phyloP scores from a whole-genome alignment of 2,888 invertebrate species.

The Sarcophaga rosellei region DNA sequence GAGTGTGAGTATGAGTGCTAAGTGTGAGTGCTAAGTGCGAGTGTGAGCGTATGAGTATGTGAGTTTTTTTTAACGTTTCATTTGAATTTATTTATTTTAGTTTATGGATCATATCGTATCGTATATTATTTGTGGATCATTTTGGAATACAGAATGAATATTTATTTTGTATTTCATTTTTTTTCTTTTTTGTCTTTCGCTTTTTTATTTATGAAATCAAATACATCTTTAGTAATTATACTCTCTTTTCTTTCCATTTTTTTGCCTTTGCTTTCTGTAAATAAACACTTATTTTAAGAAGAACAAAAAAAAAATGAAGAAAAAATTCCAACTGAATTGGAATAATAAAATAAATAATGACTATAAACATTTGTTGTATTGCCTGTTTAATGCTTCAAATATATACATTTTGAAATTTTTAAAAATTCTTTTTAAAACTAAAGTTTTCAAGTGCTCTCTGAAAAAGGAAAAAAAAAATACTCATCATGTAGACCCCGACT shows the following conservation, averaged over 20 bases:
- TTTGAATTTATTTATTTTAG: constrained; percentile 54
- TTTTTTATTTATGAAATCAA: constrained; percentile 25
- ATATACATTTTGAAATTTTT: no score
- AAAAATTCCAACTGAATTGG: no score
- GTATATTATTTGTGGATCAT: neutral
- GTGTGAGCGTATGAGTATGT: no score
- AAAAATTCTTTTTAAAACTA: no score
- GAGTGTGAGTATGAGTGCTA: constrained; percentile 5
- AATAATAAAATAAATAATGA: no score
- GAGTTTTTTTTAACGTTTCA: constrained; percentile 41
- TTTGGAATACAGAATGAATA: neutral
- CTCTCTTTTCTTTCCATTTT: neutral
- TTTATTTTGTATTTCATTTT: neutral
- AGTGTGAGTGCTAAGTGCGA: neutral
- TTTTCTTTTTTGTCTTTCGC: neutral
- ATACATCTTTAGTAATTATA: constrained; percentile 37
- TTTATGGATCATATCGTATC: constrained; percentile 41
- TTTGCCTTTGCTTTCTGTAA: constrained; percentile 34
- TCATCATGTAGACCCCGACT: no score
- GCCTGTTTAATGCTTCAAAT: no score
- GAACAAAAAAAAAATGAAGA: constrained; percentile 3
- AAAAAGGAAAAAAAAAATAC: no score
- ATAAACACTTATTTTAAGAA: constrained; percentile 16
- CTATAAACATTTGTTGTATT: no score
- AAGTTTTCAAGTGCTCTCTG: no score